phyloP scores from a whole-genome alignment of 2,797 vertebrate genomes.

The Pipistrellus pygmaeus region DNA sequence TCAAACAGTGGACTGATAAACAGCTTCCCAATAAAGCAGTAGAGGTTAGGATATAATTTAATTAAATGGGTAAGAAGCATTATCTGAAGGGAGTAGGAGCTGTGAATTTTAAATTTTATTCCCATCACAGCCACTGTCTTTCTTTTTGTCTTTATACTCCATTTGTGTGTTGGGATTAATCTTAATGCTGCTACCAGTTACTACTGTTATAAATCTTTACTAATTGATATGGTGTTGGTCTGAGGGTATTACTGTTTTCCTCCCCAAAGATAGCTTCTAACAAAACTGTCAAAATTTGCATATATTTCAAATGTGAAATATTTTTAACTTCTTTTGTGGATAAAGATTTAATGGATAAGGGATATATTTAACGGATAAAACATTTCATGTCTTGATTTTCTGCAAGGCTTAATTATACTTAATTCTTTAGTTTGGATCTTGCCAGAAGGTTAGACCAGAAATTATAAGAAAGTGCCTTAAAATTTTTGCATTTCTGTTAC shows the following conservation, averaged over 20 bases:
- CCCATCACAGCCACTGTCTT: neutral
- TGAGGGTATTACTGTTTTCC: neutral
- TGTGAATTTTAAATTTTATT: conserved; percentile 34
- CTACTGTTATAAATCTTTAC: neutral
- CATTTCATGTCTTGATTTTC: conserved; percentile 26
- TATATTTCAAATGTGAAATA: neutral
- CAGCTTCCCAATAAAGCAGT: conserved; percentile 98
- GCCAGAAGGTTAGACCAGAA: conserved; percentile 16
- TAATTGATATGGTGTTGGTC: neutral
- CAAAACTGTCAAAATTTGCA: neutral
- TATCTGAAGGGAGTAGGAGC: conserved; percentile 63
- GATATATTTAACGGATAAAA: neutral
- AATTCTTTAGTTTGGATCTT: conserved; percentile 50
- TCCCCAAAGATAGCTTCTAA: conserved; percentile 28
- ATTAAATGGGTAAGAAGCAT: conserved; percentile 80
- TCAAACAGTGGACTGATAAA: conserved; percentile 99
- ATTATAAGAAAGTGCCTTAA: neutral
- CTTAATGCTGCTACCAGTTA: neutral
- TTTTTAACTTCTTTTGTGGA: neutral
- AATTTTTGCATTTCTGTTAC: conserved; percentile 17
- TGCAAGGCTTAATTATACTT: neutral
- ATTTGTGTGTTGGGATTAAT: conserved; percentile 12
- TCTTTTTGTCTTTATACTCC: neutral
- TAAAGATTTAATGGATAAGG: neutral
- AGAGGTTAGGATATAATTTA: conserved; percentile 91